Conservation (phyloP, 2,113 vertebrate genomes). For the Triplophysa tibetana region DNA sequence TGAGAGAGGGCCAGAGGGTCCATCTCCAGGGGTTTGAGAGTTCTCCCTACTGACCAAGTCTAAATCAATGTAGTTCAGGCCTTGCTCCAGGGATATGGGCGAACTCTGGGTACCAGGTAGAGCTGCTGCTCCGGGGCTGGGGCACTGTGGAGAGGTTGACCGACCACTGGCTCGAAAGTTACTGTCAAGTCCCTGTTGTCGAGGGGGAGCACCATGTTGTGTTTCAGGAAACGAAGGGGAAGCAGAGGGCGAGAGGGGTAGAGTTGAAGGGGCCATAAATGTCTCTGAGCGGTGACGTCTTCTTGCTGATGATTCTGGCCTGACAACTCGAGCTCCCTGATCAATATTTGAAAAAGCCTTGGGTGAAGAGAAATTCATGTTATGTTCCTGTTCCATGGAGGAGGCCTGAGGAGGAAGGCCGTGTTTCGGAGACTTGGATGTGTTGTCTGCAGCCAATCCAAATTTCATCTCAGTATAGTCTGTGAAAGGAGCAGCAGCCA, state of each 20-base stretch:
- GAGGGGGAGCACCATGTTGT: constrained; percentile 57
- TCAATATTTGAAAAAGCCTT: constrained; percentile 71
- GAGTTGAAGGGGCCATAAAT: constrained; percentile 62
- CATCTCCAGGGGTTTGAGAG: constrained; percentile 68
- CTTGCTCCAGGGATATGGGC: constrained; percentile 70
- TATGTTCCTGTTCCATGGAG: constrained; percentile 63
- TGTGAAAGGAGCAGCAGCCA: constrained; percentile 46
- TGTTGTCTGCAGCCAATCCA: constrained; percentile 58
- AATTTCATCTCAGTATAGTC: constrained; percentile 66
- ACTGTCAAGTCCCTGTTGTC: constrained; percentile 68
- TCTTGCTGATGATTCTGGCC: constrained; percentile 62
- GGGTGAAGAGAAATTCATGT: constrained; percentile 64
- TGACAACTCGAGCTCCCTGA: constrained; percentile 57
- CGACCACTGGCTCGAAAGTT: constrained; percentile 67
- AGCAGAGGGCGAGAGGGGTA: constrained; percentile 60
- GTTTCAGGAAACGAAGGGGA: constrained; percentile 69
- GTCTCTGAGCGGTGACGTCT: constrained; percentile 70
- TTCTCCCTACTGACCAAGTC: constrained; percentile 76
- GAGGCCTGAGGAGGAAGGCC: constrained; percentile 56
- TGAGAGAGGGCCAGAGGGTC: constrained; percentile 62
- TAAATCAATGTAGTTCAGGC: constrained; percentile 84
- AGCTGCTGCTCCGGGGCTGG: constrained; percentile 46
- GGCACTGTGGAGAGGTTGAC: constrained; percentile 48
- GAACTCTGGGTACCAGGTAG: constrained; percentile 66
- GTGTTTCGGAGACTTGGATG: constrained; percentile 54